Evolutionary conservation across 2,888 invertebrate species (phyloP), one percentile per base, ranked within the genome.

Genomic region (Gisinianus flammeolus): DNA sequence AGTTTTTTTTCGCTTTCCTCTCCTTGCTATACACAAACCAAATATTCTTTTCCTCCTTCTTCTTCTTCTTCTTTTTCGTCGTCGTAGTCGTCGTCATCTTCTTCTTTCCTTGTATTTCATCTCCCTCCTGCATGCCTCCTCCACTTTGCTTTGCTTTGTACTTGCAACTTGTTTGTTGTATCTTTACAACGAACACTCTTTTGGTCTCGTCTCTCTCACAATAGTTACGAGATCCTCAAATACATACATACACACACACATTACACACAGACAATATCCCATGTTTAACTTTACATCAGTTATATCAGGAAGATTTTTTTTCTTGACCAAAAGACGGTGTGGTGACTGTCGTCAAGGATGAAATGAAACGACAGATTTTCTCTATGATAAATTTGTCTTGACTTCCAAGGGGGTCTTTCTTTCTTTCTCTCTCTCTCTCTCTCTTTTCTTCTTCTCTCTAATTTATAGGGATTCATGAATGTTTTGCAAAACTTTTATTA

Each of bases 381-480:
- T 28, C 30, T 26, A 24, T 71, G 56, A 71, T 54, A 71, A 71
- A 71, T 71, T 71, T 71, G 71, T 71, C 69, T 69, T 69, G 28
- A 31, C 12, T 44, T 69, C 69, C 22, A n/a, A 44, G 44, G 69
- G 69, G n/a, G 44, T 35, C 66, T 31, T 10, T 4, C 66, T 66
- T 10, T 58, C 58, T 58, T 6, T 56, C 56, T 56, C 10, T 56
- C n/a, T 56, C 56, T 56, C 24, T 56, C 56, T n/a, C 56, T 10
- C 56, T n/a, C 56, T 10, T 22, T 56, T 19, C 56, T n/a, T 26
- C 19, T 44, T 44, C 19, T 33, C 33, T 69, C 44, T 69, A 69
- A 69, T 69, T 69, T 69, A 69, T 69, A 69, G 52, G 22, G 31
- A 44, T 24, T 35, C 66, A 66, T 69, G 22, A 69, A 24, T 69